Evolutionary conservation across 2,113 vertebrate genomes (phyloP), one percentile per base, ranked within the genome.

Genomic region (Gopherus evgoodei): DNA sequence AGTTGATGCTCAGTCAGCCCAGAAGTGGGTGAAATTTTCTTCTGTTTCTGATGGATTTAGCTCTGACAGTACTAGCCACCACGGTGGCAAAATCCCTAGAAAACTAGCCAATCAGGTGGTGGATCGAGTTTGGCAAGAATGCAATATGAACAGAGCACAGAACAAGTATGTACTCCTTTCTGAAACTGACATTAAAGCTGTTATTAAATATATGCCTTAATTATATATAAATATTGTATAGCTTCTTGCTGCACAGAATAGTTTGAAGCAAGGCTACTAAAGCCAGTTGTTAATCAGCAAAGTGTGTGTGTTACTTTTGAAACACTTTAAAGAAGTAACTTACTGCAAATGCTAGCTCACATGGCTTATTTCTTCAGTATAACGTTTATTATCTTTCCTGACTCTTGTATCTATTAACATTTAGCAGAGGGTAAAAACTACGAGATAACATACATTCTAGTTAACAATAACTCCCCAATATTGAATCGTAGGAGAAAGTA

Each of bases 71-170:
- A 99, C 98, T 87, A 99, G 99, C 95, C 99, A 99, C 97, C 99
- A 99, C 9, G 99, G 99, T 92, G 99, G 99, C 82, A 99, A 99
- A 97, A 98, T 99, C 97, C 99, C 99, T 59, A 99, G 99, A 59
- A 99, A 99, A 94, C 95, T 99, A 78, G 99, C 99, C 96, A 99
- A 98, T 96, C 99, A 99, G 84, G 99, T 99, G 97, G 99, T 99
- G 97, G 99, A 99, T 98, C 98, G 98, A 96, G 99, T 99, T 86
- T 99, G 99, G 99, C 99, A 99, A 97, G 99, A 99, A 98, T 99
- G 99, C 98, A 99, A 99, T 98, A 99, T 99, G 98, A 99, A 99
- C 98, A 98, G 99, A 98, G 98, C 99, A 85, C 99, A 99, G 98
- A 99, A 99, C 98, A 99, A 99, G 99, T 99, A 98, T 0, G 99